Conservation (phyloP, 2,113 vertebrate genomes). For the Hiodon tergisus region DNA sequence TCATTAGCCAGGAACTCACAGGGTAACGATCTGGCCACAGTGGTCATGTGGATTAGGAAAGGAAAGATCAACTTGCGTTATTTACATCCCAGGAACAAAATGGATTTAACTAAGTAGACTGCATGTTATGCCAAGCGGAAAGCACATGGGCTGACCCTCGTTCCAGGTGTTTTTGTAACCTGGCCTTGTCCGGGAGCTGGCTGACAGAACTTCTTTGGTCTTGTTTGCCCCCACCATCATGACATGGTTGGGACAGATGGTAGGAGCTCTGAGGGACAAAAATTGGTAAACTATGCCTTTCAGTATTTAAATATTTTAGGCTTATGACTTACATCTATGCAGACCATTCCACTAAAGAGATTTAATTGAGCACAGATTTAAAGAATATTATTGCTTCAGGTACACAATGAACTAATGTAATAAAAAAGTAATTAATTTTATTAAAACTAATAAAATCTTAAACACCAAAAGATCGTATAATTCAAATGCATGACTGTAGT, state of each 20-base stretch:
- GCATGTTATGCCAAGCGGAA: background rate
- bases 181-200: background rate
- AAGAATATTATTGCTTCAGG: too few species aligned
- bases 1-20: slow-evolving; percentile 25
- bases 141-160: slow-evolving; percentile 1
- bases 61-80: slow-evolving; percentile 44
- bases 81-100: slow-evolving; percentile 48
- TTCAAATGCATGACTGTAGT: too few species aligned
- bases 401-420: too few species aligned
- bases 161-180: background rate
- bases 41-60: slow-evolving; percentile 44
- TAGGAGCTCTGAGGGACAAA: background rate
- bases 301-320: too few species aligned
- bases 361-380: too few species aligned
- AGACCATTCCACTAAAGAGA: too few species aligned
- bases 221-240: too few species aligned
- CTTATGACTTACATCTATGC: too few species aligned
- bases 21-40: slow-evolving; percentile 24
- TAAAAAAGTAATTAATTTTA: too few species aligned
- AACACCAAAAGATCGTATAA: too few species aligned
- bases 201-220: too few species aligned
- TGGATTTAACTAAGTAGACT: slow-evolving; percentile 38
- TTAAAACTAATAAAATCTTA: too few species aligned
- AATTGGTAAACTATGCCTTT: background rate
- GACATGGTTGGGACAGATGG: background rate